Evolutionary conservation across 1,140 invertebrate genomes (phyloP).

Genomic region (Pseudomyrmex flavicornis): DNA sequence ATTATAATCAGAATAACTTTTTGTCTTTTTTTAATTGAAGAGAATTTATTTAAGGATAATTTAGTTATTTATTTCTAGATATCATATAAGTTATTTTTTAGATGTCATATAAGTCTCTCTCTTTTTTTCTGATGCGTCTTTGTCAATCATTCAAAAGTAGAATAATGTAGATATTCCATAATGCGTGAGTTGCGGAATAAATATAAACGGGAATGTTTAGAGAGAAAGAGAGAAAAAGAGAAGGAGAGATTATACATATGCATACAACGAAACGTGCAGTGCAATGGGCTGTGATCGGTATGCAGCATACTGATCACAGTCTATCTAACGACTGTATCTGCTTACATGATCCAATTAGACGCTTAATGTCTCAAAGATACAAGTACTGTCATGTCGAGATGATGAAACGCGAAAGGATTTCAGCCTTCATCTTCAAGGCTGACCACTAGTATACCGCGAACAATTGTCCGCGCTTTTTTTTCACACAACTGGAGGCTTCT

Average conservation of each 20-base stretch:
- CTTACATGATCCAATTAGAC: conserved; percentile 64
- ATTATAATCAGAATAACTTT: background rate
- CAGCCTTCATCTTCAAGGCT: conserved; percentile 78
- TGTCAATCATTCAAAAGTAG: too few species aligned
- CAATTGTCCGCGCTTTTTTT: conserved; percentile 63
- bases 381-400: conserved; percentile 69
- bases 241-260: background rate
- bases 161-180: too few species aligned
- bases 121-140: too few species aligned
- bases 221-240: background rate
- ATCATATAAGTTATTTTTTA: too few species aligned
- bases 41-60: background rate
- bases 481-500: conserved; percentile 28
- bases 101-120: too few species aligned
- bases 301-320: background rate
- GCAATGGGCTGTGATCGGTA: background rate
- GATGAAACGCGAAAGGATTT: conserved; percentile 79
- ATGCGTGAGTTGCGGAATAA: background rate
- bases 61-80: background rate
- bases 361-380: conserved; percentile 50
- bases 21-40: background rate
- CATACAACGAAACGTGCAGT: background rate
- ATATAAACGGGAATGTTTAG: conserved; percentile 5
- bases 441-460: conserved; percentile 61
- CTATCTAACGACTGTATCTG: conserved; percentile 27